Conservation (phyloP, 2,888 invertebrate species). For the Kryphioiulus occultus region DNA sequence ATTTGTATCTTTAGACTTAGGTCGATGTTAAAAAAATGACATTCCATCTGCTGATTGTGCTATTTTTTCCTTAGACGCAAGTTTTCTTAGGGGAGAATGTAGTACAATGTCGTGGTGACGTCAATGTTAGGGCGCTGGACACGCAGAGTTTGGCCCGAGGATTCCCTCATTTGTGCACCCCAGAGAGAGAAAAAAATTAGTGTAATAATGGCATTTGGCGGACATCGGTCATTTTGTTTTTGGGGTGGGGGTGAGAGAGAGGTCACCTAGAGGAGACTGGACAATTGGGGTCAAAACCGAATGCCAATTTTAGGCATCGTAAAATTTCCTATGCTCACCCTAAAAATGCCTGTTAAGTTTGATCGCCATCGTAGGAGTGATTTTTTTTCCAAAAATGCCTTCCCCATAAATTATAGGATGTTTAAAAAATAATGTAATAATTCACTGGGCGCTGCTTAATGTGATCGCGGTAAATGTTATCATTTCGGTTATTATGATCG, state of each 20-base stretch:
- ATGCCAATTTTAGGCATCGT: slow-evolving; percentile 11
- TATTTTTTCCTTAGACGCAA: neutral
- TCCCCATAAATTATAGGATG: no score
- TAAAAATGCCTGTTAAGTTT: neutral
- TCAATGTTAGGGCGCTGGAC: neutral
- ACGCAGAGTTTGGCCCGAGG: neutral
- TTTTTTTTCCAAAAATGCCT: no score
- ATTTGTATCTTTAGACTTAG: slow-evolving; percentile 21
- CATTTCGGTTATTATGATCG: no score
- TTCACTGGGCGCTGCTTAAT: no score
- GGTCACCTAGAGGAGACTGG: neutral
- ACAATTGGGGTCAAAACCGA: slow-evolving; percentile 10
- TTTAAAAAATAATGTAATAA: no score
- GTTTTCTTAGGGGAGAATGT: neutral
- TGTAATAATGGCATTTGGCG: slow-evolving; percentile 27
- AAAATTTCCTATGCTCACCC: neutral
- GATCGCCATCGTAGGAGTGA: neutral
- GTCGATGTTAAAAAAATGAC: slow-evolving; percentile 33
- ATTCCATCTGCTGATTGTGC: slow-evolving; percentile 34
- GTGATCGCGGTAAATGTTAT: no score
- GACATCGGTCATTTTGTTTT: slow-evolving; percentile 2
- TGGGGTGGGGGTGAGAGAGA: neutral
- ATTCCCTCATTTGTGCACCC: neutral
- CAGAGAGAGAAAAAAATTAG: neutral
- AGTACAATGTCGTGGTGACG: neutral